Conservation (phyloP, 1,140 invertebrate species). For the Ruditapes philippinarum region DNA sequence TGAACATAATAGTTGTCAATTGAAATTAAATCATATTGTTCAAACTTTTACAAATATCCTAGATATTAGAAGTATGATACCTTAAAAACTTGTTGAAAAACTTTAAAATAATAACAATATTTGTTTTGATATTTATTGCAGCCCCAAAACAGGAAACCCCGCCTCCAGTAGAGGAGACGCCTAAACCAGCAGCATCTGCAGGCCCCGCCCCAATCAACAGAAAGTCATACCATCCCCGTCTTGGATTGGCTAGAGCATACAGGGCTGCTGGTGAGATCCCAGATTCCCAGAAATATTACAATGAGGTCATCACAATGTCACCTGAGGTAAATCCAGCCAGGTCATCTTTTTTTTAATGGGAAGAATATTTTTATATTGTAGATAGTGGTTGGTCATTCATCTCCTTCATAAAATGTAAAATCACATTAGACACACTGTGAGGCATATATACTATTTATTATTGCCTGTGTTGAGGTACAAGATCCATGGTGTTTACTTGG, state of each 20-base stretch:
- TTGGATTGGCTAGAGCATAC: slow-evolving; percentile 84
- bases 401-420: too few relatives aligned
- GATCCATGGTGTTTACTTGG: background rate
- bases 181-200: slow-evolving; percentile 47
- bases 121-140: too few relatives aligned
- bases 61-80: too few relatives aligned
- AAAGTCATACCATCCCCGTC: slow-evolving; percentile 80
- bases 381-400: too few relatives aligned
- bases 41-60: too few relatives aligned
- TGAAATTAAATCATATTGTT: too few relatives aligned
- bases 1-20: too few relatives aligned
- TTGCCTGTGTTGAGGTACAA: background rate
- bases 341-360: too few relatives aligned
- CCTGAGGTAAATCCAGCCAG: slow-evolving; percentile 79
- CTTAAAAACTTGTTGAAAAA: too few relatives aligned
- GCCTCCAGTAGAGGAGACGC: slow-evolving; percentile 39
- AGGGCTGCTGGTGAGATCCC: slow-evolving; percentile 74
- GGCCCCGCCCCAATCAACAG: slow-evolving; percentile 79
- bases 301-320: slow-evolving; percentile 83
- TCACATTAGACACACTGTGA: too few relatives aligned
- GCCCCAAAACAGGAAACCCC: slow-evolving; percentile 53
- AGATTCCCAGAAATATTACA: slow-evolving; percentile 84
- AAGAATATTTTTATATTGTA: too few relatives aligned
- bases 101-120: slow-evolving; percentile 40
- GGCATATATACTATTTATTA: too few relatives aligned